Evolutionary conservation across 2,888 invertebrate genomes (phyloP).

Genomic region (Plebejus anna): DNA sequence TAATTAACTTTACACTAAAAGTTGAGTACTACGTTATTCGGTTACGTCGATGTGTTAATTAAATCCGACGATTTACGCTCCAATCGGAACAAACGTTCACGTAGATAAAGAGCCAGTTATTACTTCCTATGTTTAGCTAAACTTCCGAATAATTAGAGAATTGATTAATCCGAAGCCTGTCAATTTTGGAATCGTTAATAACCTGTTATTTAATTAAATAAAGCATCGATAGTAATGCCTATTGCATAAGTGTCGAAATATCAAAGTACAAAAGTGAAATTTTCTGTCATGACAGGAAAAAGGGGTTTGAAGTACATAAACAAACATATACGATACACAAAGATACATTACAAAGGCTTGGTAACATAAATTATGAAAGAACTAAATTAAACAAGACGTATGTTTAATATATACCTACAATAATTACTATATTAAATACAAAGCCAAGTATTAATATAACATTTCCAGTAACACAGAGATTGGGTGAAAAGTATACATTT

Average conservation of each 20-base stretch:
- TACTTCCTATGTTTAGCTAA: not conserved
- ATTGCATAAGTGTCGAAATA: too few relatives aligned
- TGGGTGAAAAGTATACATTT: not conserved
- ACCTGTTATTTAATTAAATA: too few relatives aligned
- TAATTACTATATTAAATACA: not conserved
- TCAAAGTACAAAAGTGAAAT: too few relatives aligned
- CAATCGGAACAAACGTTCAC: conserved; percentile 11
- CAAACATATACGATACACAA: too few relatives aligned
- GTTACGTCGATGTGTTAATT: conserved; percentile 32
- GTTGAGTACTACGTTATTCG: conserved; percentile 40
- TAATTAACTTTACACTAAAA: conserved; percentile 60
- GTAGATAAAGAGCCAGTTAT: conserved; percentile 10
- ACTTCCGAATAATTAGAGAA: not conserved
- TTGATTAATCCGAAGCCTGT: not conserved
- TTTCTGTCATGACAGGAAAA: too few relatives aligned
- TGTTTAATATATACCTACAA: not conserved
- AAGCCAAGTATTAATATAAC: not conserved
- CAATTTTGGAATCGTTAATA: not conserved
- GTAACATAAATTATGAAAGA: not conserved
- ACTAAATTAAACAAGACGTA: not conserved
- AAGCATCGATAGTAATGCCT: too few relatives aligned
- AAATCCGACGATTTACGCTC: conserved; percentile 23
- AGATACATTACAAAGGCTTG: not conserved
- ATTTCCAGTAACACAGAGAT: not conserved
- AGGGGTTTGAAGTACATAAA: too few relatives aligned